Evolutionary conservation across 1,140 invertebrate genomes (phyloP).

Genomic region (Atta colombica): DNA sequence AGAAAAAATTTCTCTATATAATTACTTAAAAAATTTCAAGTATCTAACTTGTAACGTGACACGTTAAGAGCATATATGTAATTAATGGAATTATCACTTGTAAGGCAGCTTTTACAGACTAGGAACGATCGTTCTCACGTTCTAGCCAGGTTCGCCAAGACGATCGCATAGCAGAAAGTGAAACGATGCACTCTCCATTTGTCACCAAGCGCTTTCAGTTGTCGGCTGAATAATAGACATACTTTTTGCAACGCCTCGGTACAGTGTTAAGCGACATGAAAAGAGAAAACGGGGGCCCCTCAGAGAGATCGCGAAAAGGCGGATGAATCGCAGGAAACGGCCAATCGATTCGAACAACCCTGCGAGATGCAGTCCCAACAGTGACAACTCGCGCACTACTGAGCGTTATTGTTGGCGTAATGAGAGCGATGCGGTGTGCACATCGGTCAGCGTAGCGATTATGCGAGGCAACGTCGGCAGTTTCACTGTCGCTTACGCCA

Average conservation of each 20-base stretch:
- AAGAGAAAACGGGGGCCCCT: conserved; percentile 64
- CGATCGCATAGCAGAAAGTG: conserved; percentile 40
- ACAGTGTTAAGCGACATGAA: conserved; percentile 43
- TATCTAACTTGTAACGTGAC: background rate
- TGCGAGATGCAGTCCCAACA: conserved; percentile 44
- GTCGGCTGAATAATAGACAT: conserved; percentile 66
- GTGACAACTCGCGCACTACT: conserved; percentile 67
- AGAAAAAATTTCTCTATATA: too few relatives aligned
- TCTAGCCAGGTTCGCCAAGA: background rate
- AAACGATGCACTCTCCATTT: conserved; percentile 55
- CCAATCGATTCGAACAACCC: conserved; percentile 71
- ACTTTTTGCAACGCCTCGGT: conserved; percentile 63
- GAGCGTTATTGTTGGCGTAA: conserved; percentile 72
- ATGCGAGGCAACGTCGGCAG: conserved; percentile 35
- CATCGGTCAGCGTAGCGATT: conserved; percentile 41
- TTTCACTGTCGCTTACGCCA: conserved; percentile 63
- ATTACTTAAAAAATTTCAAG: background rate
- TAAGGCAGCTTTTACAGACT: conserved; percentile 5
- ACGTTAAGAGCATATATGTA: conserved; percentile 2
- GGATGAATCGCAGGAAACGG: conserved; percentile 77
- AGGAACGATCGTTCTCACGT: conserved; percentile 31
- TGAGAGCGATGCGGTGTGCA: conserved; percentile 34
- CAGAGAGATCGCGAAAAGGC: conserved; percentile 71
- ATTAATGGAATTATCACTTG: conserved; percentile 33
- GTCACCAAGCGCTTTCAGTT: conserved; percentile 47